Evolutionary conservation across 2,113 vertebrate species (phyloP).

Genomic region (Epinephelus cyanopodus): DNA sequence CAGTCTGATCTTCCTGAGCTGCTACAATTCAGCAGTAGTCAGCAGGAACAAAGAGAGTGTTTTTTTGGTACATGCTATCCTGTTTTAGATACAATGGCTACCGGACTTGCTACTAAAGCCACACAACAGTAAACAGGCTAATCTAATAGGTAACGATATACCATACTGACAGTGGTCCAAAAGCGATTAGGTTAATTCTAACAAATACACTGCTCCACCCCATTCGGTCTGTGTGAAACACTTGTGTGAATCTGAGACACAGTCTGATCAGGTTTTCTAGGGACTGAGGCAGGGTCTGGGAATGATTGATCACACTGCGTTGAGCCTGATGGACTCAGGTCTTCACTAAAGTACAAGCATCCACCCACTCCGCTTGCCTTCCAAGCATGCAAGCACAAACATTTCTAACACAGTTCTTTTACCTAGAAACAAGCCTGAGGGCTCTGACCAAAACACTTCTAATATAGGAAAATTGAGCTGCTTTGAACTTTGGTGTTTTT

Average conservation of each 20-base stretch:
- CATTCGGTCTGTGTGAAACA: constrained; percentile 39
- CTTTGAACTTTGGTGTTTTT: constrained; percentile 99
- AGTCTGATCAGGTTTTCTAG: constrained; percentile 78
- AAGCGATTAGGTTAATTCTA: constrained; percentile 54
- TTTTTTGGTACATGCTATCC: constrained; percentile 16
- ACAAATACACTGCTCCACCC: constrained; percentile 38
- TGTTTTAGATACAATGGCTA: constrained; percentile 24
- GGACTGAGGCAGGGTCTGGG: constrained; percentile 49
- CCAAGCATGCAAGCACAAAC: constrained; percentile 91
- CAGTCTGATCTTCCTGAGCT: constrained; percentile 47
- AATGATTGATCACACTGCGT: constrained; percentile 83
- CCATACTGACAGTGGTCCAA: constrained; percentile 58
- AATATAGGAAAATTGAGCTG: constrained; percentile 97
- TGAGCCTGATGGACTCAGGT: constrained; percentile 77
- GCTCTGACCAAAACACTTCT: constrained; percentile 93
- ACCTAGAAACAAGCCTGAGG: constrained; percentile 91
- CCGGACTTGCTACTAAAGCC: constrained; percentile 19
- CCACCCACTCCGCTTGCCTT: constrained; percentile 74
- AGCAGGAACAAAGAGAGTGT: constrained; percentile 10
- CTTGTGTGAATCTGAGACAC: constrained; percentile 64
- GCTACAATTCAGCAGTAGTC: constrained; percentile 20
- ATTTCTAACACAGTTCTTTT: constrained; percentile 90
- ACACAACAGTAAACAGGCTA: constrained; percentile 26
- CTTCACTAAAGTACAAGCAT: constrained; percentile 70
- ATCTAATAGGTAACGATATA: constrained; percentile 27